Conservation (phyloP, 2,797 vertebrate species). For the Xyrichtys novacula region DNA sequence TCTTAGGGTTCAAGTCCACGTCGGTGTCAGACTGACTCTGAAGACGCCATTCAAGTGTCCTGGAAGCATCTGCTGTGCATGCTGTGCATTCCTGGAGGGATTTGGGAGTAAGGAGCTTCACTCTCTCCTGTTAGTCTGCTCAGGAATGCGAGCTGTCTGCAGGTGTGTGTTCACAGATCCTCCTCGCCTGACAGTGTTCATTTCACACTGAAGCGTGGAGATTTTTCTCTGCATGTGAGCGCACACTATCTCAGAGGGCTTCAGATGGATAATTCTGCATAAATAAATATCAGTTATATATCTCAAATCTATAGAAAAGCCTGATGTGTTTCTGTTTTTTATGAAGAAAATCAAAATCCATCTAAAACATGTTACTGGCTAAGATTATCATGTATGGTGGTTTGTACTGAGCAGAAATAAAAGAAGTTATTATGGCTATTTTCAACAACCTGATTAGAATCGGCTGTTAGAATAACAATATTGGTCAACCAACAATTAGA, state of each 20-base stretch:
- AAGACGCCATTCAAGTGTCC: conserved; percentile 1
- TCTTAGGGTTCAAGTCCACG: neutral
- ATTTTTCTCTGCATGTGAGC: conserved; percentile 21
- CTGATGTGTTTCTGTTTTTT: no score
- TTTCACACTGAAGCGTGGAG: conserved; percentile 68
- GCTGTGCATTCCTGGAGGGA: conserved; percentile 69
- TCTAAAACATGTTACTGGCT: no score
- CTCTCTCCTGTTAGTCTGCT: conserved; percentile 53
- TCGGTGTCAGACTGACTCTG: conserved; percentile 5
- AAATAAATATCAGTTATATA: no score
- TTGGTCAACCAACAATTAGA: no score
- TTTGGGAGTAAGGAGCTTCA: conserved; percentile 53
- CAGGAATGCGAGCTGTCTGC: conserved; percentile 71
- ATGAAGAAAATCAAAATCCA: no score
- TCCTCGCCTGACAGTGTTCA: conserved; percentile 52
- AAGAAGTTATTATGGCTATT: no score
- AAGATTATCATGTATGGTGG: no score
- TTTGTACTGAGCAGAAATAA: no score
- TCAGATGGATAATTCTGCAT: neutral
- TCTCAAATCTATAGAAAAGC: no score
- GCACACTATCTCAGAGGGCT: neutral
- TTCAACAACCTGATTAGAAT: no score
- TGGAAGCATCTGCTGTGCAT: conserved; percentile 40
- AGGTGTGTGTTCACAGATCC: conserved; percentile 58
- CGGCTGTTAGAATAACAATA: no score